Conservation (phyloP, 2,797 vertebrate species). For the Etheostoma nigrum region DNA sequence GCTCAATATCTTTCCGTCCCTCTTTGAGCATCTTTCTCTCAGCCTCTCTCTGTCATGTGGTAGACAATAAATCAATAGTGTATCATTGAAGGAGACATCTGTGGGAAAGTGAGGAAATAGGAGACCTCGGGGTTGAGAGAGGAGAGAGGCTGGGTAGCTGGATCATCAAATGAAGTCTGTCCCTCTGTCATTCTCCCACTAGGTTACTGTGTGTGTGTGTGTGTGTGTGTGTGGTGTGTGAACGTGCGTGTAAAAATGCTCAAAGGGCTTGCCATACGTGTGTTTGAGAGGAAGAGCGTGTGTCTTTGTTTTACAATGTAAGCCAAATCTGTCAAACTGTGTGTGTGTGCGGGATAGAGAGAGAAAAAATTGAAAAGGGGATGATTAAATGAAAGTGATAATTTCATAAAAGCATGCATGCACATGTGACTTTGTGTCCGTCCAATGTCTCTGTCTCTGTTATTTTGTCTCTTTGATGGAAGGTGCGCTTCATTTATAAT, state of each 20-base stretch:
- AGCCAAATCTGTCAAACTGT: slow-evolving; percentile 47
- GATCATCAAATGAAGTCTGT: slow-evolving; percentile 63
- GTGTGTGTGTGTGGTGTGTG: slow-evolving; percentile 29
- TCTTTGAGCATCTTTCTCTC: slow-evolving; percentile 51
- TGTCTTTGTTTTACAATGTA: slow-evolving; percentile 17
- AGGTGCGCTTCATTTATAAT: slow-evolving; percentile 75
- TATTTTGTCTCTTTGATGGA: slow-evolving; percentile 56
- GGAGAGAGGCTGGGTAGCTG: slow-evolving; percentile 31
- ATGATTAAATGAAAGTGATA: slow-evolving; percentile 7
- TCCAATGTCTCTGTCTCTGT: slow-evolving; percentile 29
- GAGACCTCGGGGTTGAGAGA: slow-evolving; percentile 58
- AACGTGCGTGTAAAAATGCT: not conserved
- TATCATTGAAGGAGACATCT: slow-evolving; percentile 75
- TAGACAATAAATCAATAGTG: slow-evolving; percentile 76
- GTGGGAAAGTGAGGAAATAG: slow-evolving; percentile 68
- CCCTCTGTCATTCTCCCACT: slow-evolving; percentile 24
- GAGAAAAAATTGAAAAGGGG: not conserved
- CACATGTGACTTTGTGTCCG: not conserved
- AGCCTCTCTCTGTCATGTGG: slow-evolving; percentile 51
- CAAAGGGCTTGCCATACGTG: too few species aligned
- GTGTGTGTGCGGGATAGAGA: not conserved
- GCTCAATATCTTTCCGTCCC: slow-evolving; percentile 48
- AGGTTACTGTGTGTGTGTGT: slow-evolving; percentile 25
- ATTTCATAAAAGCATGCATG: not conserved
- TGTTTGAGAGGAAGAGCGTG: not conserved